These are phyloP conservation scores for Cercopithecus mona DNA, from an alignment of 2,113 vertebrate species.

Conservation along the genomic window DNA sequence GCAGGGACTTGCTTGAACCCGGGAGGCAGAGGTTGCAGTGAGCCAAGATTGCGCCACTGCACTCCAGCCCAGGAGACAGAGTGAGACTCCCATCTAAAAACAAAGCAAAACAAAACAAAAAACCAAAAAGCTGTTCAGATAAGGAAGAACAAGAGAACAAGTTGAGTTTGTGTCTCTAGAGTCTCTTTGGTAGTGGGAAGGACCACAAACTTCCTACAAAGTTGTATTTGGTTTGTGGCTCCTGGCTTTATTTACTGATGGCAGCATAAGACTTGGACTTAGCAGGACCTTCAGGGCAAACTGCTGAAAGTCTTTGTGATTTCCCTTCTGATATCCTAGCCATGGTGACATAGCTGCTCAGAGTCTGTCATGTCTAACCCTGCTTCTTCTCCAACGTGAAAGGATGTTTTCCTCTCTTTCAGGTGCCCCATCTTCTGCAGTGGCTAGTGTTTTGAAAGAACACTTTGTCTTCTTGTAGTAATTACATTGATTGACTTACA, in stretches of 20 bases:
- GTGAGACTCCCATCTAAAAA: neutral
- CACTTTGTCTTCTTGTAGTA: neutral
- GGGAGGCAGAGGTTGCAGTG: too few species aligned
- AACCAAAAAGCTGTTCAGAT: neutral
- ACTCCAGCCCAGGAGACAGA: too few species aligned
- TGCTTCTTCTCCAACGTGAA: neutral
- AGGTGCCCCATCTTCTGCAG: neutral
- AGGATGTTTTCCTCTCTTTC: neutral
- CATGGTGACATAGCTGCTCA: neutral
- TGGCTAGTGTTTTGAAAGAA: neutral
- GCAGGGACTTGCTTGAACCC: too few species aligned
- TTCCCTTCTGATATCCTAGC: neutral
- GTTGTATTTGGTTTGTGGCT: neutral
- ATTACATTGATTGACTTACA: neutral
- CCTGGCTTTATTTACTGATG: neutral
- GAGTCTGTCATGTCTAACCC: neutral
- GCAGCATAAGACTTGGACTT: neutral
- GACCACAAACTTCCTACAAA: neutral
- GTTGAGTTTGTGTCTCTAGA: neutral
- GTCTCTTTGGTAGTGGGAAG: neutral
- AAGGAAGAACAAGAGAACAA: neutral
- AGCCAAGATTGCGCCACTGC: too few species aligned
- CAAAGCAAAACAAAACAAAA: too few species aligned
- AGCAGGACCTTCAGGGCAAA: neutral
- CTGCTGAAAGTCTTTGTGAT: neutral